Base-by-base conservation (phyloP, 2,888 invertebrate species). In the Caradrina clavipalpis region DNA sequence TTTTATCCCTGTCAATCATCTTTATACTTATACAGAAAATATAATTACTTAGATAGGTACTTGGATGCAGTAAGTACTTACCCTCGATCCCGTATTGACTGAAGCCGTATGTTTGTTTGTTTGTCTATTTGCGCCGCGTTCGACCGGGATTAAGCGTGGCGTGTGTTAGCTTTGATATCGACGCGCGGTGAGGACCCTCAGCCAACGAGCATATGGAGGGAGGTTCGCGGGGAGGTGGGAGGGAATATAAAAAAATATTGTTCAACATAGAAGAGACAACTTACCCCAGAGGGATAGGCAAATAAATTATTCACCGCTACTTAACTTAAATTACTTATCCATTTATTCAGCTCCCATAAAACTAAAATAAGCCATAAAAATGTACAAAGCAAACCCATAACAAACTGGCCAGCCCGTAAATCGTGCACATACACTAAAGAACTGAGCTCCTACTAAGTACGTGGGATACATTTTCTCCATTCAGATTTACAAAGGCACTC, bases 121-220 rank as follows among this genome's bases (percentile, higher is more conserved):
- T 35, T 35, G 35, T 35, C 35, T 35, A 8, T 35, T 85, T 84
- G 83, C 81, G 58, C 55, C 80, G 75, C 86, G 85, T 82, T 84
- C 79, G 82, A 80, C 79, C 78, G 66, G 80, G 82, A 85, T 86
- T 85, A 85, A 87, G 86, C 80, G 77, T 69, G 67, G 76, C 75
- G 66, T 59, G 71, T 86, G 80, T 86, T 86, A 68, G 85, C 78
- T 77, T 80, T 85, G 81, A 81, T 86, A 81, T 86, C 79, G 78
- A 86, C 50, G 76, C 60, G 64, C 66, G 74, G 54, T 10, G 59
- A 82, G 83, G 8, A 67, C 72, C 31, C 65, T 67, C 53, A 3
- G 42, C 35, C 42, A 8, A 45, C 22, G 53, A 51, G 75, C 11
- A 45, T 45, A 42, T 54, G 10, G 15, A 4, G 15, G 39, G 70